Percentiles rank a stretch among this genome's conserved stretches.
These are phyloP conservation scores for Heliconius erato DNA, from an alignment of 2,888 invertebrate genomes.

Conservation along the genomic window DNA sequence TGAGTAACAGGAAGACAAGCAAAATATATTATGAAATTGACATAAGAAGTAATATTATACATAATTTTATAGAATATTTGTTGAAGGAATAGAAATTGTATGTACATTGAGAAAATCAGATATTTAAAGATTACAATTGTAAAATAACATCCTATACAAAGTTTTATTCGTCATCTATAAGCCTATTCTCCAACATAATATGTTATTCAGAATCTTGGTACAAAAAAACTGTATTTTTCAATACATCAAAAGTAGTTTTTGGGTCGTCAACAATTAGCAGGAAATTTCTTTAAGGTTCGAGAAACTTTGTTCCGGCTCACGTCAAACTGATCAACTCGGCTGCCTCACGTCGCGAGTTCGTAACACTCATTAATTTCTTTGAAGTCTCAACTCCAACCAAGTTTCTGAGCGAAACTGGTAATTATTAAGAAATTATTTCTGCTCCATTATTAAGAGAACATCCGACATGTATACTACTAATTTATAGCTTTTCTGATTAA, in stretches of 20 bases:
- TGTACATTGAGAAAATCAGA: not conserved
- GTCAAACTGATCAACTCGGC: slow-evolving; percentile 83
- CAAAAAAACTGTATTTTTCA: not conserved
- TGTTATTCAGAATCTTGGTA: not conserved
- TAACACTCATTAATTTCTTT: slow-evolving; percentile 85
- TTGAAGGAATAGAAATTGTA: no score
- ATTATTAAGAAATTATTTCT: slow-evolving; percentile 81
- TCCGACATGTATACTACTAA: slow-evolving; percentile 53
- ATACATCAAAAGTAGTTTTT: slow-evolving; percentile 30
- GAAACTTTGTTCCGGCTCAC: slow-evolving; percentile 83
- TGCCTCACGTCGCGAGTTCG: slow-evolving; percentile 81
- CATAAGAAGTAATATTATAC: no score
- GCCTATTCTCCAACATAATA: not conserved
- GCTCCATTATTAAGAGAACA: slow-evolving; percentile 68
- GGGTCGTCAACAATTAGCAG: slow-evolving; percentile 72
- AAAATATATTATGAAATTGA: no score
- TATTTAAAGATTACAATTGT: not conserved
- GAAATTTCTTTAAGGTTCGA: slow-evolving; percentile 76
- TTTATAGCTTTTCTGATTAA: slow-evolving; percentile 20
- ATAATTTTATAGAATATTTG: no score
- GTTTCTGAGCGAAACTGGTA: slow-evolving; percentile 75
- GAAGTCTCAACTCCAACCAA: slow-evolving; percentile 77
- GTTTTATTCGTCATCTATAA: not conserved
- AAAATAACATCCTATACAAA: not conserved
- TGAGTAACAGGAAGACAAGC: no score